These are phyloP conservation scores for Oscheius sp. DNA, from an alignment of 1,140 invertebrate genomes.

Conservation along the genomic window DNA sequence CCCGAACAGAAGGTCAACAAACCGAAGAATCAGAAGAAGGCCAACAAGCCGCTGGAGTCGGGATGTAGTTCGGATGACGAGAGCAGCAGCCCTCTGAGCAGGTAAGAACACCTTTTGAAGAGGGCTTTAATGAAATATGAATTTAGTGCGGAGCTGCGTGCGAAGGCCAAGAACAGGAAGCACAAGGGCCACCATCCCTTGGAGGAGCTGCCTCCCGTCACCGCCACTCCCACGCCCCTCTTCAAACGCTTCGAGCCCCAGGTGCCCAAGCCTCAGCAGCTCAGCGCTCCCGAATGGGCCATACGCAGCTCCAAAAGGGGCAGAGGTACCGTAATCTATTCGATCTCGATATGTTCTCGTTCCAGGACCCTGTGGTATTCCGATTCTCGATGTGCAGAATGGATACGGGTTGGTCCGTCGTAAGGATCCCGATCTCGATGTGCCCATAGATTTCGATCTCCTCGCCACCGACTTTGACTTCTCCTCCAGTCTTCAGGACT, in stretches of 20 bases:
- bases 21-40: too few relatives aligned
- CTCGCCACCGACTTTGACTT: slow-evolving; percentile 57
- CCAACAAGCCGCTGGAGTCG: too few relatives aligned
- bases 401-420: slow-evolving; percentile 46
- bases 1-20: too few relatives aligned
- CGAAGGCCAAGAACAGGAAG: neutral
- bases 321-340: neutral
- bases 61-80: too few relatives aligned
- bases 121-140: too few relatives aligned
- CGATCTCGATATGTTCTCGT: neutral
- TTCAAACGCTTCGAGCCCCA: slow-evolving; percentile 30
- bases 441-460: slow-evolving; percentile 49
- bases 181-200: neutral
- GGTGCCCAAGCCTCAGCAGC: slow-evolving; percentile 19
- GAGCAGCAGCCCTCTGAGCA: too few relatives aligned
- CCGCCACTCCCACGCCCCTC: slow-evolving; percentile 10
- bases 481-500: slow-evolving; percentile 50
- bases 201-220: neutral
- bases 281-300: neutral
- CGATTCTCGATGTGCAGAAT: slow-evolving; percentile 39
- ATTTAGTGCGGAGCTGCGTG: too few relatives aligned
- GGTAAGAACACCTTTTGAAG: too few relatives aligned
- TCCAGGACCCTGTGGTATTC: slow-evolving; percentile 33
- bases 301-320: neutral
- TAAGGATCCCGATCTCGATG: slow-evolving; percentile 1